phyloP scores from a whole-genome alignment of 2,113 vertebrate genomes.

The Brachyhypopomus occidentalis region DNA sequence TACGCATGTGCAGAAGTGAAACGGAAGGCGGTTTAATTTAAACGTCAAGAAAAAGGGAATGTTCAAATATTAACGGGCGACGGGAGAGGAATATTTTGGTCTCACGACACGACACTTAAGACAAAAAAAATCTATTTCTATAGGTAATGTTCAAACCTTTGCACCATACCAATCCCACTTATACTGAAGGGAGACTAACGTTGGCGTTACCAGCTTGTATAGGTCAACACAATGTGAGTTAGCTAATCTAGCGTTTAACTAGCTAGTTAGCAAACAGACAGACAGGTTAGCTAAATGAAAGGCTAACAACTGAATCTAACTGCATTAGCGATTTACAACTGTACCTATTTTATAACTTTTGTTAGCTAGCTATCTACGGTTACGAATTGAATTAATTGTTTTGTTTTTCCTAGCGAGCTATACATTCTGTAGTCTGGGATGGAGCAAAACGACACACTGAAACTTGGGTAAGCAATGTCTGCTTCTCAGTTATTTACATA shows the following conservation, averaged over 20 bases:
- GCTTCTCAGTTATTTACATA: too few species aligned
- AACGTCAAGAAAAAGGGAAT: neutral
- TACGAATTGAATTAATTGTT: too few species aligned
- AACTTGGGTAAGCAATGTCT: neutral
- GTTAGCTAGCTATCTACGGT: too few species aligned
- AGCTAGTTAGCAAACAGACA: neutral
- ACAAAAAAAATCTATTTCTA: neutral
- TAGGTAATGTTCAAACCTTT: neutral
- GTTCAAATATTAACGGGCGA: conserved; percentile 21
- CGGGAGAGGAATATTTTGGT: neutral
- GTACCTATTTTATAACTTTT: too few species aligned
- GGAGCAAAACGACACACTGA: neutral
- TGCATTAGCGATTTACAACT: too few species aligned
- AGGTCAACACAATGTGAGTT: neutral
- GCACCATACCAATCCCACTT: neutral
- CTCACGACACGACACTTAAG: neutral
- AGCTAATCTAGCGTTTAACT: neutral
- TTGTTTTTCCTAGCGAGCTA: neutral
- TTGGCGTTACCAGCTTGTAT: too few species aligned
- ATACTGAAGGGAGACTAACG: too few species aligned
- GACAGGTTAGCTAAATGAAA: neutral
- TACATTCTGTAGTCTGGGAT: conserved; percentile 10
- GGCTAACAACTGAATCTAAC: too few species aligned
- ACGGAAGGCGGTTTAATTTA: conserved; percentile 20
- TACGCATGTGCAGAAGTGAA: neutral